Evolutionary conservation across 2,888 invertebrate genomes (phyloP).

Genomic region (Maniola hyperantus): DNA sequence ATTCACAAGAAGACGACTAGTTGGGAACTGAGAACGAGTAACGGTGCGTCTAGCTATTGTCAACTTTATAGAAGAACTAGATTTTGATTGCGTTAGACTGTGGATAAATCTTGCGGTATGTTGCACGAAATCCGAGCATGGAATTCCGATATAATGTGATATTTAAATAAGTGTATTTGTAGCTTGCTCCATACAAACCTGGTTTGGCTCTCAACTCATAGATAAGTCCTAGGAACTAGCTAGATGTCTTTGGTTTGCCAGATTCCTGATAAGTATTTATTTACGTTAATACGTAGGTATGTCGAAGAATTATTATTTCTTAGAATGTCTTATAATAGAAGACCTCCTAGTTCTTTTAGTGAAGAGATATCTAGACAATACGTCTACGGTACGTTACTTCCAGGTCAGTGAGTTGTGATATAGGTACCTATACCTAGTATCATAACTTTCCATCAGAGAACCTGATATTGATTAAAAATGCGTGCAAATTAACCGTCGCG

Average conservation of each 20-base stretch:
- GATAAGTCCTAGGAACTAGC: no score
- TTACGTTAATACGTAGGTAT: no score
- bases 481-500: constrained; percentile 3
- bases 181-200: no score
- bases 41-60: background rate
- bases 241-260: no score
- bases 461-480: constrained; percentile 4
- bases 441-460: background rate
- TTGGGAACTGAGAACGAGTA: background rate
- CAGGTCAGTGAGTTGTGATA: background rate
- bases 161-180: no score
- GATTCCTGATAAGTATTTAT: no score
- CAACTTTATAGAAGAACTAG: background rate
- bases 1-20: background rate
- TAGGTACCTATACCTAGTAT: background rate
- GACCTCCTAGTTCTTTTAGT: no score
- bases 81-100: background rate
- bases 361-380: no score
- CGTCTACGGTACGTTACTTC: background rate
- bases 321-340: background rate
- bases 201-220: no score
- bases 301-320: no score
- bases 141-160: no score
- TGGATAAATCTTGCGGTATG: background rate
- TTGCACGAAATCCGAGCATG: no score